Base-by-base conservation (phyloP, 1,140 invertebrate species). In the Ceratosolen solmsi region DNA sequence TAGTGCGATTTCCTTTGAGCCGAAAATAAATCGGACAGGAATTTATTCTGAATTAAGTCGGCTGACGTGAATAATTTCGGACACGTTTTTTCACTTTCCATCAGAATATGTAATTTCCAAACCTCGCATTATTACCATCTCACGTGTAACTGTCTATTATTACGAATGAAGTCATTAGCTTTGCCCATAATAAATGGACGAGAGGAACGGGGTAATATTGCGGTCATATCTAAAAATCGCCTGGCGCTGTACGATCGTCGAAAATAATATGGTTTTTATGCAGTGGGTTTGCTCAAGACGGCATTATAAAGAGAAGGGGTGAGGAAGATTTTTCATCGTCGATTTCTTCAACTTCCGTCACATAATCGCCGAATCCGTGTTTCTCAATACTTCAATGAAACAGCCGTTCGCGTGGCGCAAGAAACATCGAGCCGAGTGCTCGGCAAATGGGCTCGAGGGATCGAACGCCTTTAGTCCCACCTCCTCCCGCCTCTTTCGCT, bases 291-390 rank as follows among this genome's bases (percentile, higher is more conserved):
- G 7, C 33, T 63, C 15, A 38, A 38, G 38, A 38, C 20, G 11
- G 20, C 63, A 68, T 68, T 68, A 68, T 38, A 68, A 38, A 68
- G 0, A 38, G 4, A 0, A 68, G 27, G 33, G 2, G 17, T 20
- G 11, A 68, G 33, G 63, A 38, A 38, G 30, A 46, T 72, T 72
- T 46, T 75, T 41, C 58, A 60, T 54, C 46, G 27, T 36, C 22
- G 74, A 46, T 22, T 63, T 63, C 56, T 63, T 60, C 30, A 75
- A 36, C 73, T 75, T 58, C 38, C 58, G 49, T 54, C 63, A 46
- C 60, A 65, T 80, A 73, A 80, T 73, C 70, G 38, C 30, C 78
- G 36, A 60, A 73, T 63, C 54, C 68, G 78, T 73, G 70, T 73
- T 73, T 58, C 36, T 63, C 58, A 11, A 11, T 27, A 76, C 22